Evolutionary conservation across 1,140 invertebrate genomes (phyloP).

Genomic region (Leguminivora glycinivorella): DNA sequence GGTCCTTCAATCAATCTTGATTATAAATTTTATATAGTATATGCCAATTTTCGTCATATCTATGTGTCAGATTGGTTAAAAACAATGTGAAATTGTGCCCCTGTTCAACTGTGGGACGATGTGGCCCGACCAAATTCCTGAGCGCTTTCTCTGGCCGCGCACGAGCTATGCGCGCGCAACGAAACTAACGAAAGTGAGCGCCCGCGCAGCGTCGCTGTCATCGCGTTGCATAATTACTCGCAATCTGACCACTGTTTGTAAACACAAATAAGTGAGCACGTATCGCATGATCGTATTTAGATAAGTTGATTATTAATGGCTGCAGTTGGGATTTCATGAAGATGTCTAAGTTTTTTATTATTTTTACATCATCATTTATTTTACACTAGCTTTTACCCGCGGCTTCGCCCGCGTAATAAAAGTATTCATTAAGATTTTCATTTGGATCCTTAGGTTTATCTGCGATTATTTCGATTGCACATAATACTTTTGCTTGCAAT

Average conservation of each 20-base stretch:
- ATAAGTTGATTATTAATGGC: slow-evolving; percentile 41
- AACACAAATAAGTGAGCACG: slow-evolving; percentile 61
- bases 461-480: too few species aligned
- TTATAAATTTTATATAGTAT: not conserved
- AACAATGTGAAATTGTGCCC: slow-evolving; percentile 14
- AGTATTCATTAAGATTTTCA: too few species aligned
- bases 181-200: slow-evolving; percentile 72
- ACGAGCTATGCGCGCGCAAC: slow-evolving; percentile 39
- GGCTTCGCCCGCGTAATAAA: too few species aligned
- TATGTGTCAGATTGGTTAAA: not conserved
- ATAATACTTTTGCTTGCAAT: too few species aligned
- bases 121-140: slow-evolving; percentile 69
- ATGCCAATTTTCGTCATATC: not conserved
- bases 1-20: too few species aligned
- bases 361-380: too few species aligned
- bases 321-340: slow-evolving; percentile 33
- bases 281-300: slow-evolving; percentile 63
- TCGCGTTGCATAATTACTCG: slow-evolving; percentile 74
- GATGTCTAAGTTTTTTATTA: not conserved
- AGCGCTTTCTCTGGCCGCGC: slow-evolving; percentile 70
- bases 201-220: slow-evolving; percentile 58
- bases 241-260: slow-evolving; percentile 74
- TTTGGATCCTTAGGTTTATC: too few species aligned
- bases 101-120: slow-evolving; percentile 27
- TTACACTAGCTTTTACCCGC: too few species aligned